Conservation (phyloP, 2,888 invertebrate species). For the Sarcophaga subvicina region DNA sequence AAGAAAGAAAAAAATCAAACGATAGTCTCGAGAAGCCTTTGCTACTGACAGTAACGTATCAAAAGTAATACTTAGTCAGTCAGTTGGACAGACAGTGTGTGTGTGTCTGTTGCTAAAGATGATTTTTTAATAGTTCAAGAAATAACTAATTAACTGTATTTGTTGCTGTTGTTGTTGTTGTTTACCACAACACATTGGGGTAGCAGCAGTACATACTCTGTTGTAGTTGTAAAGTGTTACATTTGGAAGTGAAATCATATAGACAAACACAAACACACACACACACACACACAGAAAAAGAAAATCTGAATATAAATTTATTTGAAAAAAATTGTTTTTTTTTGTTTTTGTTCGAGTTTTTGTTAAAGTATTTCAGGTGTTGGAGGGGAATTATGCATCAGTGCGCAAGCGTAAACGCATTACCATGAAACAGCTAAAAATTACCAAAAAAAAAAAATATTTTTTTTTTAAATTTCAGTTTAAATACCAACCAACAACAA, state of each 20-base stretch:
- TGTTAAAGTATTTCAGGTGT: constrained; percentile 72
- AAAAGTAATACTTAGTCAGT: constrained; percentile 13
- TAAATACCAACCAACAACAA: neutral
- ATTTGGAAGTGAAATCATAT: constrained; percentile 33
- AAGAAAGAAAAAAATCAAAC: constrained; percentile 12
- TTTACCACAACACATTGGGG: constrained; percentile 31
- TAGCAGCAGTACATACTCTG: neutral
- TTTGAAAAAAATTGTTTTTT: constrained; percentile 21
- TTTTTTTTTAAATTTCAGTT: neutral
- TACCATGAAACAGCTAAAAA: constrained; percentile 72
- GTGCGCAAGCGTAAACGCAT: constrained; percentile 79
- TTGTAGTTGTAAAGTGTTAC: constrained; percentile 36
- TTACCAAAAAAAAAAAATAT: constrained; percentile 35
- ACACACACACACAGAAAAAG: constrained; percentile 23
- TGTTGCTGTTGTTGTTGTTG: constrained; percentile 34
- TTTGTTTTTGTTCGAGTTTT: constrained; percentile 13
- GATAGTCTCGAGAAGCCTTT: neutral
- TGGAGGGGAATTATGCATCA: constrained; percentile 79
- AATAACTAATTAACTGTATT: constrained; percentile 69
- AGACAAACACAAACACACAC: constrained; percentile 14
- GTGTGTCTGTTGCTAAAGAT: constrained; percentile 44
- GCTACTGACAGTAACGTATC: constrained; percentile 55
- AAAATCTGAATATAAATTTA: constrained; percentile 59
- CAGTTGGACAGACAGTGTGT: neutral
- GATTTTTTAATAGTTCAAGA: constrained; percentile 65